Evolutionary conservation across 2,113 vertebrate genomes (phyloP), one percentile per base, ranked within the genome.

Genomic region (Muntiacus reevesi): DNA sequence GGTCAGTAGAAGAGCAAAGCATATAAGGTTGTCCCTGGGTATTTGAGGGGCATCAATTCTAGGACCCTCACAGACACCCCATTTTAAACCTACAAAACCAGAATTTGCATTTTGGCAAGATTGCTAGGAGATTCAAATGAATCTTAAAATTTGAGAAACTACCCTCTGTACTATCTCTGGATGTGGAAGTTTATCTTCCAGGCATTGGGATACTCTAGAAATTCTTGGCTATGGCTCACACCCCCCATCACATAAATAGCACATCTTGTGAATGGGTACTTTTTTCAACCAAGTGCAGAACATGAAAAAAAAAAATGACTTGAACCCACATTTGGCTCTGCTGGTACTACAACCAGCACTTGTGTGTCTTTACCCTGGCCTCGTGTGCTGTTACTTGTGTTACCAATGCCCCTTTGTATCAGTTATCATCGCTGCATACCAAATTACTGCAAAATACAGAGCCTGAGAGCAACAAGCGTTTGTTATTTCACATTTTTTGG

Each of bases 211-310:
- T 5, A 52, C 45, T 19, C 21, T 21, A 85, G 47, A 47, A 74
- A 86, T 93, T 82, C 47, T 50, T 89, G 55, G 47, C 45, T 84
- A 6, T 2, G 64, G 54, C 25, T 83, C 25, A 71, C 40, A 89
- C 23, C 6, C 19, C 23, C 1, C 10, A 4, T 71, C 30, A 81
- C 21, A 85, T 60, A 74, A 11, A 30, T 4, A 19, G 36, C 36
- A 91, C 3, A 9, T 15, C 28, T 40, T 95, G 33, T 33, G 57
- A 83, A 40, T 27, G 60, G 40, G 50, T 62, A 57, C 64, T 40
- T 95, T 95, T 96, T 96, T 86, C 67, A 89, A 30, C 16, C 79
- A 91, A 67, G 30, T 59, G 6, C 40, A 95, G 57, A 81, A 60
- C 17, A 62, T 52, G 12, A 36, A 33, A 84, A 62, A 54, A 60